Percentiles rank a stretch among this genome's conserved stretches.
These are phyloP conservation scores for Rhegmatorhina hoffmannsi DNA, from an alignment of 2,113 vertebrate genomes.

Conservation along the genomic window DNA sequence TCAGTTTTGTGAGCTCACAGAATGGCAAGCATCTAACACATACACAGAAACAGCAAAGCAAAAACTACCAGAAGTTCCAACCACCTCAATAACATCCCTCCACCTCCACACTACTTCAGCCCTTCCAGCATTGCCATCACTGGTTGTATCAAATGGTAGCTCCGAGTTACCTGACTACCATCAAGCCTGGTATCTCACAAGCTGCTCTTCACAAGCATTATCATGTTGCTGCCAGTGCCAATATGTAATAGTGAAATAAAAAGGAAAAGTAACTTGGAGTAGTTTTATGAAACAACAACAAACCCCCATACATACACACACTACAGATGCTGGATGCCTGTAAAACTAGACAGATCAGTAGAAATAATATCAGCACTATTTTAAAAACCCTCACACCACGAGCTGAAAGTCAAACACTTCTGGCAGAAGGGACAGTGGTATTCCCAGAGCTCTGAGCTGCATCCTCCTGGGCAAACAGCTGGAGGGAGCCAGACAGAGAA, in stretches of 20 bases:
- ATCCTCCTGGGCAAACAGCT: neutral
- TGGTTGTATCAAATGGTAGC: neutral
- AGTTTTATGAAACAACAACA: neutral
- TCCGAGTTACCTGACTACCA: neutral
- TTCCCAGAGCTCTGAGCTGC: neutral
- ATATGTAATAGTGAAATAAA: neutral
- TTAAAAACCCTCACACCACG: rapidly evolving
- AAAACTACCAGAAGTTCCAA: neutral
- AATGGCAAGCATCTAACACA: neutral
- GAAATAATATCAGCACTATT: rapidly evolving
- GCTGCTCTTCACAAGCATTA: neutral
- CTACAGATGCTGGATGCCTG: rapidly evolving
- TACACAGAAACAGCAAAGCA: neutral
- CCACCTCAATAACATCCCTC: neutral
- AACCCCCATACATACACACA: rapidly evolving
- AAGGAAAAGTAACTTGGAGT: neutral
- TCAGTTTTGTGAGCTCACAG: neutral
- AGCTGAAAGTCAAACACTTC: rapidly evolving
- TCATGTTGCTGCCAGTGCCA: neutral
- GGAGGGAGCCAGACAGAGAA: neutral
- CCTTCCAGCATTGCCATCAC: neutral
- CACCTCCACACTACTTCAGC: neutral
- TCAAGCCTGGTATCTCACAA: rapidly evolving
- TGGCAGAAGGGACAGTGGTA: neutral
- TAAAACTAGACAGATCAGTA: neutral